These are phyloP conservation scores for Stichodactyla helianthus DNA, from an alignment of 64 coral and sea anemone species.

Conservation along the genomic window DNA sequence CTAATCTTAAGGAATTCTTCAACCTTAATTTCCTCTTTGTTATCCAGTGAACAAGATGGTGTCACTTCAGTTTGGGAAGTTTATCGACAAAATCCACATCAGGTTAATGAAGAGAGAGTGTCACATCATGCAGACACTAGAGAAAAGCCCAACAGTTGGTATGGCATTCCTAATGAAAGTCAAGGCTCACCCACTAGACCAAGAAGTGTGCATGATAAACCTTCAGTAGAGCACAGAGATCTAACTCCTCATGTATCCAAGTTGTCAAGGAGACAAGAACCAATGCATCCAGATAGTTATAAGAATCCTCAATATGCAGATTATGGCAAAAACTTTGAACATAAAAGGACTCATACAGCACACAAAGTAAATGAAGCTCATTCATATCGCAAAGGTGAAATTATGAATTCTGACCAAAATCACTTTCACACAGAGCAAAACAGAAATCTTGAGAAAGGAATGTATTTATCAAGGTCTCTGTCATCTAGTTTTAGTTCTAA, in stretches of 20 bases:
- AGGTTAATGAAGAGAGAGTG: background rate
- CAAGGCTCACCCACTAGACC: slow-evolving; percentile 39
- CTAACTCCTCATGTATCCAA: background rate
- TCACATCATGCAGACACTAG: background rate
- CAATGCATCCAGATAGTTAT: background rate
- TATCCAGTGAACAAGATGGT: slow-evolving; percentile 9
- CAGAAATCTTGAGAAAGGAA: background rate
- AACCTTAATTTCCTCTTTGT: background rate
- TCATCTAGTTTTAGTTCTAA: slow-evolving; percentile 84
- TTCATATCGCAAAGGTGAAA: background rate
- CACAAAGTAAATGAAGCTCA: background rate
- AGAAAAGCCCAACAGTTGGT: slow-evolving; percentile 61
- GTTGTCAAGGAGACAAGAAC: slow-evolving; percentile 4
- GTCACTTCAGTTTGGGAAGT: slow-evolving; percentile 37
- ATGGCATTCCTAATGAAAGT: slow-evolving; percentile 35
- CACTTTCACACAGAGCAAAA: background rate
- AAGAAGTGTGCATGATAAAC: slow-evolving; percentile 57
- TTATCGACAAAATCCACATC: slow-evolving; percentile 18
- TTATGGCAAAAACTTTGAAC: background rate
- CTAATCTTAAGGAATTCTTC: background rate
- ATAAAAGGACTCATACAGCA: background rate
- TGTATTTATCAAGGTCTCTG: slow-evolving; percentile 48
- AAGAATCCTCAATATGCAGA: background rate
- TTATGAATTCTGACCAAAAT: background rate
- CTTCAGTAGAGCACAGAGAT: background rate